Conservation (phyloP, 2,797 vertebrate species). For the Syndactyla subalaris region DNA sequence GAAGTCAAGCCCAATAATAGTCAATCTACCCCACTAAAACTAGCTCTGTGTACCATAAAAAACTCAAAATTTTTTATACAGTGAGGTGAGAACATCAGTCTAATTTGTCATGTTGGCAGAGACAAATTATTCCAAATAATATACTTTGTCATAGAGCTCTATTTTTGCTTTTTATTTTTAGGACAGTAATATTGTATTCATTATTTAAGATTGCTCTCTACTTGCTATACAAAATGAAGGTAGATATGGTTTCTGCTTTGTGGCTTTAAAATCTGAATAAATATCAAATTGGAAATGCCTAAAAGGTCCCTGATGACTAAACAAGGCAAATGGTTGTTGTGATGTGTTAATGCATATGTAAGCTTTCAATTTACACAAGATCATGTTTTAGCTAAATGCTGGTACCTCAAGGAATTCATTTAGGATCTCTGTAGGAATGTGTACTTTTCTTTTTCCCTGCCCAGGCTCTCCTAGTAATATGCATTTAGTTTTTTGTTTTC, state of each 20-base stretch:
- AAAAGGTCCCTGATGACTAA: background rate
- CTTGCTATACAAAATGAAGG: background rate
- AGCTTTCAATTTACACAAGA: background rate
- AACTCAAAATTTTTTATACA: background rate
- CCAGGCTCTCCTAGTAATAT: background rate
- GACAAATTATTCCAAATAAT: background rate
- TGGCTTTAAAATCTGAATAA: background rate
- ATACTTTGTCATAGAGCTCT: background rate
- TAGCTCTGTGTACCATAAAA: background rate
- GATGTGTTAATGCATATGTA: background rate
- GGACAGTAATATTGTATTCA: background rate
- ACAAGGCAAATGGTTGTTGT: background rate
- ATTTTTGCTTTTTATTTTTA: background rate
- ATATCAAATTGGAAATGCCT: background rate
- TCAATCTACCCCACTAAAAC: background rate
- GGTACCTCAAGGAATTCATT: background rate
- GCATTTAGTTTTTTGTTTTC: background rate
- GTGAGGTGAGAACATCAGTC: background rate
- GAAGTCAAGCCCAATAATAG: background rate
- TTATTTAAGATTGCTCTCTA: background rate
- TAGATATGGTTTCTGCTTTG: background rate
- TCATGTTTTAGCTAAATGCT: background rate
- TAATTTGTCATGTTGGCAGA: background rate
- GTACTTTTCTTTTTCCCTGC: background rate
- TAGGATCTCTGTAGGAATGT: background rate